Evolutionary conservation across 2,888 invertebrate genomes (phyloP), one percentile per base, ranked within the genome.

Genomic region (Melieria omissa): DNA sequence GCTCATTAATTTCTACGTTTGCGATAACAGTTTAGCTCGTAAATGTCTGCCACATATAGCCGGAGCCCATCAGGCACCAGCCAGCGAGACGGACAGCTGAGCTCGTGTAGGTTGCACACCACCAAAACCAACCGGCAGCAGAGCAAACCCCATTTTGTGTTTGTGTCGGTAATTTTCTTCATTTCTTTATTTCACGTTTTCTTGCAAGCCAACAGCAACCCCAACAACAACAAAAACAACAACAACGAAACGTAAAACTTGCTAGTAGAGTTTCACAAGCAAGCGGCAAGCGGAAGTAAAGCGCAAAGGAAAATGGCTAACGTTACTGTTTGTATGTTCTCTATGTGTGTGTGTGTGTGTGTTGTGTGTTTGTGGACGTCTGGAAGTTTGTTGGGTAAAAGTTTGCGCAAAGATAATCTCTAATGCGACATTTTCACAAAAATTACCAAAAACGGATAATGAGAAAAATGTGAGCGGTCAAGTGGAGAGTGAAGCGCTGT

Each of bases 351-450:
- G 29, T 16, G 10, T 61, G 52, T 60, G 47, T 68, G 9, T 58
- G 10, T 55, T 68, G 49, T 64, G 61, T 57, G 55, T 46, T 70
- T 72, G 47, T 55, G 73, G 73, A 71, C 70, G 71, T 72, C 74
- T 45, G 29, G 29, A 29, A 29, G 29, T 29, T 29, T 71, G 67
- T 74, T 67, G 65, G 72, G 66, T 78, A 76, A 81, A 81, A 81
- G 80, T 81, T 72, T 80, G 79, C 74, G 65, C 82, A 78, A 77
- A 84, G 84, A 84, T 84, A 84, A 84, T 84, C 84, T 84, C 82
- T 83, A 80, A 82, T 80, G 81, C 79, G 82, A 82, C 79, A 83
- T 81, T 84, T 84, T 80, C 79, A 83, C 80, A 83, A 84, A 1
- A 83, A 84, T 81, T 82, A 82, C 81, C 80, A 66, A 72, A 29